phyloP scores from a whole-genome alignment of 2,113 vertebrate species.

The Tamias sibiricus region DNA sequence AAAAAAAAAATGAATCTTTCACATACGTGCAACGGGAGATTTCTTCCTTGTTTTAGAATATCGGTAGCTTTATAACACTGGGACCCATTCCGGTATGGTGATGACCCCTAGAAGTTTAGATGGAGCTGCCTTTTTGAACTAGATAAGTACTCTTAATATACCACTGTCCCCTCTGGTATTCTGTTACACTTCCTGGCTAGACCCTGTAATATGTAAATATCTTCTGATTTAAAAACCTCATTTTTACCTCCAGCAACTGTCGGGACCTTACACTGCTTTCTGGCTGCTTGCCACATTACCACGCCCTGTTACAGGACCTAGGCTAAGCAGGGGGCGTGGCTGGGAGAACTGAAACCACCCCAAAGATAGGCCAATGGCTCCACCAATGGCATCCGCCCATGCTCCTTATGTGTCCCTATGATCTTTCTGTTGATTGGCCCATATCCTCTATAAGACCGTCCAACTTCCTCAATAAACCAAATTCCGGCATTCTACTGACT shows the following conservation, averaged over 20 bases:
- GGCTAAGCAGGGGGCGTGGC: no score
- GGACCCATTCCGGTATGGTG: background rate
- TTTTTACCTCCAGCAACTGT: background rate
- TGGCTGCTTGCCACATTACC: no score
- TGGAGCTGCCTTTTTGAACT: background rate
- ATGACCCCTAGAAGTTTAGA: background rate
- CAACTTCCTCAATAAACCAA: no score
- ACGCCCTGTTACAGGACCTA: no score
- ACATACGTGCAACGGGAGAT: background rate
- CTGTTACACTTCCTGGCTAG: background rate
- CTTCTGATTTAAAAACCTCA: conserved; percentile 1
- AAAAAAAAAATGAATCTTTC: background rate
- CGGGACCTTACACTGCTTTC: no score
- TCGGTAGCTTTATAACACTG: background rate
- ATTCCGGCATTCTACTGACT: no score
- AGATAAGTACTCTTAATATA: background rate
- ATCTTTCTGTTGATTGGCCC: no score
- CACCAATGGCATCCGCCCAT: no score
- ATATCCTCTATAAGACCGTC: no score
- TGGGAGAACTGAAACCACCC: no score
- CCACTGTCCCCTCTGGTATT: background rate
- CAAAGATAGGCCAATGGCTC: no score
- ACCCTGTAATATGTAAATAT: background rate
- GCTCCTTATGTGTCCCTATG: no score
- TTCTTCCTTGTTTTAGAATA: background rate